Base-by-base conservation (phyloP, 1,140 invertebrate species). In the Monochamus saltuarius region DNA sequence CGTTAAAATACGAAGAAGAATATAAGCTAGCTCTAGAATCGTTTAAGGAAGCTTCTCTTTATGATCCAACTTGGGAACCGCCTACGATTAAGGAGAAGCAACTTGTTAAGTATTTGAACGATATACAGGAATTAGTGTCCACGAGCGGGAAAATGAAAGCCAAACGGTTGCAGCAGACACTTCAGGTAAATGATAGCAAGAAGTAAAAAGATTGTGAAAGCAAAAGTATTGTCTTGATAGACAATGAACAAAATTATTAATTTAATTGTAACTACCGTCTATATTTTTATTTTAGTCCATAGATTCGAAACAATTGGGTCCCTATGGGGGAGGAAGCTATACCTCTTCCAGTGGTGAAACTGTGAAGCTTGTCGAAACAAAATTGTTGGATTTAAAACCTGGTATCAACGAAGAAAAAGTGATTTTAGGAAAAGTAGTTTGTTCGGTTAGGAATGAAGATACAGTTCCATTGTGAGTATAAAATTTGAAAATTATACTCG, bases 1-100 rank as follows among this genome's bases (percentile, higher is more conserved):
- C 85, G 7, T 81, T 90, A 49, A 90, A 90, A 77, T 92, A 92
- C 77, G 87, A 91, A 78, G 91, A 94, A 77, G 81, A 87, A 53
- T 94, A 88, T 76, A 75, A 83, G 60, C 75, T 82, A 69, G 88
- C 90, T 2, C 70, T 94, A 37, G 79, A 86, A 59, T 86, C 85
- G 37, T 91, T 92, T 65, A 73, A 83, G 35, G 78, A 79, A 70
- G 87, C 90, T 7, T 78, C 80, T 29, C 74, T 79, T 11, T 79
- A 91, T 37, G 90, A 94, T 78, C 90, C 91, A 0, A 79, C 81
- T 3, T 94, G 91, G 91, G 80, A 83, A 55, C 79, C 80, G n/a
- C 85, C 89, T 1, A 73, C 74, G 54, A 73, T 75, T 0, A 87
- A 89, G 71, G 79, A 84, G 52, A 78, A 81, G 17, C 81, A 85